These are phyloP conservation scores for Nothocercus julius DNA, from an alignment of 2,113 vertebrate species.

Conservation along the genomic window DNA sequence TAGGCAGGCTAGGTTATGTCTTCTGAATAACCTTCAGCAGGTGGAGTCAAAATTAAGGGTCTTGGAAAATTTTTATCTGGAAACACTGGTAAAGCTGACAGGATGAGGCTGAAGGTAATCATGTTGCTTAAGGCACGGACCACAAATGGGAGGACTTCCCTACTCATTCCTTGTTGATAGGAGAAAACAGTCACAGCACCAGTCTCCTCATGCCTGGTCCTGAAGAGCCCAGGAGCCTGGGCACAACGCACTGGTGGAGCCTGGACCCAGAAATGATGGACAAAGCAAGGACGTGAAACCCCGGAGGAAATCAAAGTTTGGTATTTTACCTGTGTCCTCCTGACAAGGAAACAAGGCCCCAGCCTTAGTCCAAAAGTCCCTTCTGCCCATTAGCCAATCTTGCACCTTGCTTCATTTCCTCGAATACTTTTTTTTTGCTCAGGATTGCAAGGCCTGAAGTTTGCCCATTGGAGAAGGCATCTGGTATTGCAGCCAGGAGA, in stretches of 20 bases:
- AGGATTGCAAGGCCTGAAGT: neutral
- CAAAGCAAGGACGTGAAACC: neutral
- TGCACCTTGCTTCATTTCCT: neutral
- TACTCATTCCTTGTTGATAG: neutral
- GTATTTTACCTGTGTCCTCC: neutral
- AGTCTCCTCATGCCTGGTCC: neutral
- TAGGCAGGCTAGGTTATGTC: neutral
- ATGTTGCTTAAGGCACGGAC: accelerated
- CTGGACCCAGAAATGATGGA: neutral
- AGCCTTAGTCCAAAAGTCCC: neutral
- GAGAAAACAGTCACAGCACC: accelerated
- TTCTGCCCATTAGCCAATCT: neutral
- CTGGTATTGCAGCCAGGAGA: neutral
- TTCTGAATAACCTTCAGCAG: neutral
- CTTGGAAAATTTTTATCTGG: neutral
- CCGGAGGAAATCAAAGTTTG: accelerated
- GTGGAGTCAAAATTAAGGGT: neutral
- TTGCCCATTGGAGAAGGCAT: neutral
- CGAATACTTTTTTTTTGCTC: neutral
- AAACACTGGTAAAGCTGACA: neutral
- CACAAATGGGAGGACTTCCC: neutral
- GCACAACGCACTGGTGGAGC: accelerated
- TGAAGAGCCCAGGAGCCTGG: neutral
- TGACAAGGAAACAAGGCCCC: neutral
- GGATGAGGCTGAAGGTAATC: neutral